Conservation (phyloP, 1,140 invertebrate genomes). For the Drosophila aff. region DNA sequence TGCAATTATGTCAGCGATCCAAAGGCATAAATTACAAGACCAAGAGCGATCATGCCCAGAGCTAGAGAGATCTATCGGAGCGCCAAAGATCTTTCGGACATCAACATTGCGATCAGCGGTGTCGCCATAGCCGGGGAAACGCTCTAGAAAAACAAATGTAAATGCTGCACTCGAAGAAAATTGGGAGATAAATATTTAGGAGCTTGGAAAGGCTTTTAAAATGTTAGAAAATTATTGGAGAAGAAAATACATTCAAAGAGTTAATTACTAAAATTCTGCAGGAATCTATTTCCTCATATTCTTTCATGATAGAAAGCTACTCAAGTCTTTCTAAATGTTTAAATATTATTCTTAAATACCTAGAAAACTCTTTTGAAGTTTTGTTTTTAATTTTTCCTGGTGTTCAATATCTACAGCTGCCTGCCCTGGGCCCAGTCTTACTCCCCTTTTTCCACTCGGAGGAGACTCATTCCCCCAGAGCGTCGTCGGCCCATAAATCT, state of each 20-base stretch:
- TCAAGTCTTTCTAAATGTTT: background rate
- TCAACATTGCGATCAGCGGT: constrained; percentile 48
- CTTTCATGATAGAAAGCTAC: fast-evolving
- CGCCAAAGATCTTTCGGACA: constrained; percentile 62
- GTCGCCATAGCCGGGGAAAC: constrained; percentile 8
- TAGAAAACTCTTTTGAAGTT: background rate
- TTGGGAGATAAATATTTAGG: fast-evolving
- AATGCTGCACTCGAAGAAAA: constrained; percentile 26
- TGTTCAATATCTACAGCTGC: constrained; percentile 11
- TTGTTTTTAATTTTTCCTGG: background rate
- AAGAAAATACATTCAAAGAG: too few relatives aligned
- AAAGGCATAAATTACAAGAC: constrained; percentile 71
- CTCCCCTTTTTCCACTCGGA: background rate
- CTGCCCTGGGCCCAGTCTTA: background rate
- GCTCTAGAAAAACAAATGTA: constrained; percentile 49
- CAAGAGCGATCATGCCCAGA: constrained; percentile 44
- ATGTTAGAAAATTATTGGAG: background rate
- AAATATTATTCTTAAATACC: background rate
- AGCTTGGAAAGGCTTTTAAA: background rate
- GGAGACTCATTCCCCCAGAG: constrained; percentile 5
- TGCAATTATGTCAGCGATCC: constrained; percentile 75
- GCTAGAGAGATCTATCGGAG: constrained; percentile 39
- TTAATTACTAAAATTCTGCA: background rate
- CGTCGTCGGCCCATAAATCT: constrained; percentile 64
- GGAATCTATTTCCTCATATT: background rate